phyloP scores from a whole-genome alignment of 2,113 vertebrate genomes.

The Cryptomyrus ogoouensis region DNA sequence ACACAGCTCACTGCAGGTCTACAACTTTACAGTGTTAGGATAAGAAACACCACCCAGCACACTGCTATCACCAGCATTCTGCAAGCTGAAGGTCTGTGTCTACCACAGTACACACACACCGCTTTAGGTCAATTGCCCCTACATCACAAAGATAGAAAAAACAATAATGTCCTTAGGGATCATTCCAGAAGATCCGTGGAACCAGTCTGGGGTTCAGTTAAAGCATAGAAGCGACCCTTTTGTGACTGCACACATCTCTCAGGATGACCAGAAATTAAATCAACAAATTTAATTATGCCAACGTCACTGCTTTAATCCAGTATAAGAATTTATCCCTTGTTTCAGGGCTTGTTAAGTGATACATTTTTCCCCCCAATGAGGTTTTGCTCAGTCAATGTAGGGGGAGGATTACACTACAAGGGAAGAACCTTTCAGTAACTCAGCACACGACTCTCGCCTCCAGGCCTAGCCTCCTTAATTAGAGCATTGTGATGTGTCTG shows the following conservation, averaged over 20 bases:
- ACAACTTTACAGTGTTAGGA: not conserved
- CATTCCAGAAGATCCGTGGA: not conserved
- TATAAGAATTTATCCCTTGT: conserved; percentile 45
- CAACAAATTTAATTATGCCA: conserved; percentile 48
- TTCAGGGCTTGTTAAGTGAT: conserved; percentile 36
- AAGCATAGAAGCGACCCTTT: conserved; percentile 34
- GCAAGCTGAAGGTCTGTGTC: not conserved
- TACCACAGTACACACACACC: not conserved
- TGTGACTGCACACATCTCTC: conserved; percentile 36
- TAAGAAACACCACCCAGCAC: not conserved
- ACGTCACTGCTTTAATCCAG: conserved; percentile 43
- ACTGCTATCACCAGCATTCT: not conserved
- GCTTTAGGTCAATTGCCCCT: not conserved
- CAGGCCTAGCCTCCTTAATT: conserved; percentile 24
- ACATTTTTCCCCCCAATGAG: conserved; percentile 24
- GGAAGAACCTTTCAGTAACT: conserved; percentile 8
- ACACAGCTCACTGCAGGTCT: not conserved
- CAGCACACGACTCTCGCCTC: not conserved
- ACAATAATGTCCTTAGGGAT: not conserved
- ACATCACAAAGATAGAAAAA: conserved; percentile 1
- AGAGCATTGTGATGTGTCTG: conserved; percentile 26
- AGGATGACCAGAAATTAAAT: conserved; percentile 53
- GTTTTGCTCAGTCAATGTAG: not conserved
- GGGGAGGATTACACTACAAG: not conserved
- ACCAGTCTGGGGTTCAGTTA: not conserved